phyloP scores from a whole-genome alignment of 2,888 invertebrate genomes.

The Stegana nigrithorax region DNA sequence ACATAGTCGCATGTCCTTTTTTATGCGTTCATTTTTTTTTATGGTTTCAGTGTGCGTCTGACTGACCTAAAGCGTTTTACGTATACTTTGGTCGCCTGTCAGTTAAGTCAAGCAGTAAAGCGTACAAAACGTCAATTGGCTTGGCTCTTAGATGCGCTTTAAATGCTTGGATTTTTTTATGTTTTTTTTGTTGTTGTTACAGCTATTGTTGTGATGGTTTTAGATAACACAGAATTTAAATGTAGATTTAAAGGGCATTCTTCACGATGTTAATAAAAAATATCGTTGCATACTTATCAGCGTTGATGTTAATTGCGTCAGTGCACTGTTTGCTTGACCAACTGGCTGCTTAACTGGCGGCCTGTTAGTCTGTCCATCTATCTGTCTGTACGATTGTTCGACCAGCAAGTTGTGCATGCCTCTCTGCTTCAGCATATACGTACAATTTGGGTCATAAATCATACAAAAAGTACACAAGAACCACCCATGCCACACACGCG shows the following conservation, averaged over 20 bases:
- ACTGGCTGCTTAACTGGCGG: no score
- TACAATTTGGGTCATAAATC: constrained; percentile 57
- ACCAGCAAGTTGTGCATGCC: no score
- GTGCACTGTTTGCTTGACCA: no score
- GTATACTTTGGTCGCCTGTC: neutral
- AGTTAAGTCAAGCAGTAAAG: neutral
- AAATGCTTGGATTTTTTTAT: no score
- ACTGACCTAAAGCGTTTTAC: constrained; percentile 16
- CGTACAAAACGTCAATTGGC: neutral
- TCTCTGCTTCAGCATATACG: no score
- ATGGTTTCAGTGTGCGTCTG: constrained; percentile 13
- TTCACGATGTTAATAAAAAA: constrained; percentile 26
- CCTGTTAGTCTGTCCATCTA: no score
- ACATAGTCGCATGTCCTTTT: constrained; percentile 20
- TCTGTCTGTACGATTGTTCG: no score
- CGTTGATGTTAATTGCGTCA: no score
- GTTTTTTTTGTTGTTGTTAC: neutral
- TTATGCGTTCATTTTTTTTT: neutral
- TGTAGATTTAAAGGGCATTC: no score
- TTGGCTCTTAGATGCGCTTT: no score
- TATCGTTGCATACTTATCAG: constrained; percentile 46
- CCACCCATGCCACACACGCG: neutral
- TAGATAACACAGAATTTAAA: no score
- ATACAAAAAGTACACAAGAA: constrained; percentile 51
- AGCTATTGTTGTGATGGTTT: no score